A percentile compares a stretch with the other conserved stretches of the same genome.
Evolutionary conservation across 2,888 invertebrate genomes (phyloP).

Genomic region (Sarcophaga rosellei): DNA sequence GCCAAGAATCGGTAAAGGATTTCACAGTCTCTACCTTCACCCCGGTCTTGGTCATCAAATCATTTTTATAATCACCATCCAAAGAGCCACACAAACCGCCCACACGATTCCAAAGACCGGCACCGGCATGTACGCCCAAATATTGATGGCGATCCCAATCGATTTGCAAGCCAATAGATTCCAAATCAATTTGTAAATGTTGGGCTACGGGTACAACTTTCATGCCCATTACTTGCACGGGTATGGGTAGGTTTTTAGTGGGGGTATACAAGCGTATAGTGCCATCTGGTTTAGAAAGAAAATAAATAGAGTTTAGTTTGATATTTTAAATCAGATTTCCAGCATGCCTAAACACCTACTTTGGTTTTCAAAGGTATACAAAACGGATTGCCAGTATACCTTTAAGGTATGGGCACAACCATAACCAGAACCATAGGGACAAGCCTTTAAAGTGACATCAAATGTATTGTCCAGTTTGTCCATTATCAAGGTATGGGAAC

Average conservation of each 20-base stretch:
- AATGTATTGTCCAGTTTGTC: slow-evolving; percentile 88
- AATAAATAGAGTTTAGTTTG: not conserved
- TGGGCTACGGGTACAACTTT: slow-evolving; percentile 88
- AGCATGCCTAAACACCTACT: slow-evolving; percentile 76
- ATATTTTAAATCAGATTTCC: not conserved
- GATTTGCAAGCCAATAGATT: slow-evolving; percentile 85
- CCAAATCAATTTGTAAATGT: slow-evolving; percentile 86
- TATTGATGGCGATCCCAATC: slow-evolving; percentile 90
- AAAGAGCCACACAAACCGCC: slow-evolving; percentile 91
- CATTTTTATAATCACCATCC: slow-evolving; percentile 87
- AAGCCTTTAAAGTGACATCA: slow-evolving; percentile 84
- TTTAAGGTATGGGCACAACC: slow-evolving; percentile 78
- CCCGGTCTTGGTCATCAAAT: slow-evolving; percentile 85
- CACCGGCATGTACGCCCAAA: slow-evolving; percentile 86
- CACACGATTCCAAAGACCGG: slow-evolving; percentile 89
- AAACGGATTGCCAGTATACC: slow-evolving; percentile 86
- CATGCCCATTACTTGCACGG: slow-evolving; percentile 87
- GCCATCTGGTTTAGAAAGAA: slow-evolving; percentile 80
- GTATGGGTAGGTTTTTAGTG: slow-evolving; percentile 85
- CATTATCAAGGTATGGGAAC: slow-evolving; percentile 88
- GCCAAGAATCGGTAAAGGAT: slow-evolving; percentile 80
- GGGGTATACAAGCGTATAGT: slow-evolving; percentile 83
- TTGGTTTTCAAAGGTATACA: slow-evolving; percentile 83
- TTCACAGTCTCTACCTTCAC: slow-evolving; percentile 80
- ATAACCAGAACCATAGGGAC: slow-evolving; percentile 84